Evolutionary conservation across 2,888 invertebrate genomes (phyloP), one percentile per base, ranked within the genome.

Genomic region (Noctua pronuba): DNA sequence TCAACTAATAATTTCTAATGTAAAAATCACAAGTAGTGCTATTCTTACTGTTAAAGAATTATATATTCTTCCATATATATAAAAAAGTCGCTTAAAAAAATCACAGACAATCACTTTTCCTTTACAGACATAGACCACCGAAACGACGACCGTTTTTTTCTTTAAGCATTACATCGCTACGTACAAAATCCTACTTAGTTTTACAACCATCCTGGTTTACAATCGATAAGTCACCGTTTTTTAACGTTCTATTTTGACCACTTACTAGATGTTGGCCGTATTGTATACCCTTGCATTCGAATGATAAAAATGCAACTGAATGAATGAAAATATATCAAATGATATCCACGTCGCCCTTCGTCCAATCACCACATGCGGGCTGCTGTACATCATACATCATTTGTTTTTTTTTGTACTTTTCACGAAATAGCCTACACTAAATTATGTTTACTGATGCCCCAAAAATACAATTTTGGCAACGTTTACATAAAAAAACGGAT

Each of bases 1-100:
- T 93, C 90, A 96, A 96, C 94, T 94, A 93, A 96, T 94, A 95
- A 93, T 94, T 91, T 94, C 96, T 96, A 96, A 95, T 96, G 94
- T 96, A 96, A 96, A 88, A 96, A 97, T 97, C 96, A 97, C 97
- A 96, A 95, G 95, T 96, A 96, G 96, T 97, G 96, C 96, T 97
- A 97, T 96, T 95, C 97, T 97, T 97, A 97, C 94, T 95, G 96
- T 96, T 96, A 96, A 95, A 95, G 96, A 95, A 95, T 96, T 95
- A 94, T 94, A 94, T 94, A 94, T 94, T 95, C 91, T 95, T 95
- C 92, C 95, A 94, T 95, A 95, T 95, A 95, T 96, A 96, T 96
- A 96, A 97, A 97, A 97, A 97, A 96, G 97, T 97, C 96, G 97
- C 97, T 96, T 97, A 97, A 97, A 97, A 96, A 96, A 97, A 97